Evolutionary conservation across 2,888 invertebrate species (phyloP), one percentile per base, ranked within the genome.

Genomic region (Apamea epomidion): DNA sequence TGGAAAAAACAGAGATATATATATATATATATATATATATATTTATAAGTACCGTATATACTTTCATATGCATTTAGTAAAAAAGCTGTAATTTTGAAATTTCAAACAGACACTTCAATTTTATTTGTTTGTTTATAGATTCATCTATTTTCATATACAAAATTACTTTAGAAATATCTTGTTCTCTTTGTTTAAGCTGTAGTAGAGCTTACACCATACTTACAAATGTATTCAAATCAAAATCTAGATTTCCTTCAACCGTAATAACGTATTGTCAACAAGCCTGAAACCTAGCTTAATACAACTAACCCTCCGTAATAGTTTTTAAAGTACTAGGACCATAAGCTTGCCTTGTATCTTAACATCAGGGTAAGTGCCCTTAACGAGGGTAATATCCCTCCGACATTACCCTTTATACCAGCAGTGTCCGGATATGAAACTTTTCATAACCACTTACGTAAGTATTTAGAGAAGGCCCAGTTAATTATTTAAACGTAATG

Each of bases 401-500:
- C 69, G 37, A 80, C 77, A 85, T 86, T 84, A 88, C 77, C 80
- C 87, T 74, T 85, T 85, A 81, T 68, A 7, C 75, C 67, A 54
- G 21, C 78, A 84, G 72, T 21, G 79, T 71, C 71, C 80, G 82
- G 80, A 85, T 88, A 87, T 82, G 87, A 89, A 90, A 90, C 82
- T 90, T 89, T 89, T 89, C 89, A 89, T 89, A 89, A 88, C 90
- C 87, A 88, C 88, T 87, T 87, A 87, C 76, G 75, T 81, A 80
- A 83, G 85, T 89, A 90, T 90, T 89, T 87, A 90, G 86, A 79
- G 80, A 84, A 85, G 85, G 76, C 84, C 77, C 81, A 76, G 87
- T 88, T 89, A 89, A 89, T 89, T 90, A 90, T 92, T 91, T 90
- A 90, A 92, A 89, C 88, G 84, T 89, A 89, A 89, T 87, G 87